These are phyloP conservation scores for Conchocele bisecta DNA, from an alignment of 2,888 invertebrate species.

Conservation along the genomic window DNA sequence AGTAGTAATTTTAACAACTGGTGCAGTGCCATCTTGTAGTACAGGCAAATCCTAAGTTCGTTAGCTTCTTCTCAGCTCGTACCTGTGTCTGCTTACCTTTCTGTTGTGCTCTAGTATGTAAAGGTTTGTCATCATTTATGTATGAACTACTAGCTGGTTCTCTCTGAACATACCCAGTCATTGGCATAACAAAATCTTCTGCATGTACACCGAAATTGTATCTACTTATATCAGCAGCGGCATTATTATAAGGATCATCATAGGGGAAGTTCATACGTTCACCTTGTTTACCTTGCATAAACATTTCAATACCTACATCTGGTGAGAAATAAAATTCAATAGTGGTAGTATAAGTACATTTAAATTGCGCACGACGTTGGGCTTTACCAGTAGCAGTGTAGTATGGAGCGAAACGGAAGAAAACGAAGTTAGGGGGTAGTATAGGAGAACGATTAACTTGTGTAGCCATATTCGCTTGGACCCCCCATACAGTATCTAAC, in stretches of 20 bases:
- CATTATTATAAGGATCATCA: neutral
- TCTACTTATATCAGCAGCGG: neutral
- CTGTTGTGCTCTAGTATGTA: no score
- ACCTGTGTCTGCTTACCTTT: no score
- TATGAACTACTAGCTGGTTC: neutral
- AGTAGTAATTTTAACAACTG: no score
- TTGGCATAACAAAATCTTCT: constrained; percentile 16
- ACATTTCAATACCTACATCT: neutral
- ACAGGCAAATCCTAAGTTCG: no score
- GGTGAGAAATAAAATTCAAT: constrained; percentile 7
- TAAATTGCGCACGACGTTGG: constrained; percentile 13
- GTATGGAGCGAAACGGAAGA: constrained; percentile 4
- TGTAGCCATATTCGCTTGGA: constrained; percentile 20
- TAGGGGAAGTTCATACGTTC: neutral
- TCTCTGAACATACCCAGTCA: neutral
- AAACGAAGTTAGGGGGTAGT: neutral
- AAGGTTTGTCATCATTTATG: no score
- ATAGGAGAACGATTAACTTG: constrained; percentile 7
- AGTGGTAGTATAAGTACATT: constrained; percentile 12
- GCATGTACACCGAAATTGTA: constrained; percentile 10
- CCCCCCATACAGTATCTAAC: constrained; percentile 3
- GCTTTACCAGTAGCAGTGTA: constrained; percentile 7
- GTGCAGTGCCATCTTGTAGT: no score
- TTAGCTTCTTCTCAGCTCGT: no score
- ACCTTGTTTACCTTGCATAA: neutral